Evolutionary conservation across 2,113 vertebrate species (phyloP), one percentile per base, ranked within the genome.

Genomic region (Rhea pennata): DNA sequence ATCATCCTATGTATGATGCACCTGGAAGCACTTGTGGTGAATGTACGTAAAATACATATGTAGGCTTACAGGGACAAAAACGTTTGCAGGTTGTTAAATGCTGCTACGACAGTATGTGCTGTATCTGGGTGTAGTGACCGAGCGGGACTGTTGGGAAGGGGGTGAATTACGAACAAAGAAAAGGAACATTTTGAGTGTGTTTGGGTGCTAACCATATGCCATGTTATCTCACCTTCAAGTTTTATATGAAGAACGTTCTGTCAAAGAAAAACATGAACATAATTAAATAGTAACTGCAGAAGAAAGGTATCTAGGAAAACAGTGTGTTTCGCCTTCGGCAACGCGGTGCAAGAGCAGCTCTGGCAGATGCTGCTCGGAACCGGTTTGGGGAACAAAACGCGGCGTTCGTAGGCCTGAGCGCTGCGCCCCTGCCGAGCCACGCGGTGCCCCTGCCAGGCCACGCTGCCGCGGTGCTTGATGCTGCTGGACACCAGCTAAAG

Each of bases 221-320:
- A 0, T 53, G 31, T 87, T 56, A 14, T 65, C 65, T 71, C 15
- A 2, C 42, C 74, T 88, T 56, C 56, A 31, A 72, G 24, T 81
- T 87, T 48, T 4, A 72, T 0, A 0, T 56, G 70, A 87, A 72
- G 22, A 82, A 21, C 51, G n/a, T 44, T 90, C 92, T 3, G 7
- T 51, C 0, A 0, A 39, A 29, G 20, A 44, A 61, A 92, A 84
- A 11, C 50, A 53, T 16, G 39, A 40, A 36, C 36, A 21, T 70
- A 84, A 86, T 88, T 86, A 92, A 75, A 75, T 87, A 72, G 39
- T 58, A 65, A 62, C 69, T 23, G 12, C 61, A 65, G 36, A 92
- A 48, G 46, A 71, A 81, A 65, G 88, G 15, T 36, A 26, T 36
- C 61, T 56, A 90, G 61, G 36, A 88, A 20, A n/a, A 91, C 79